Conservation (phyloP, 2,797 vertebrate genomes). For the Staurois parvus region DNA sequence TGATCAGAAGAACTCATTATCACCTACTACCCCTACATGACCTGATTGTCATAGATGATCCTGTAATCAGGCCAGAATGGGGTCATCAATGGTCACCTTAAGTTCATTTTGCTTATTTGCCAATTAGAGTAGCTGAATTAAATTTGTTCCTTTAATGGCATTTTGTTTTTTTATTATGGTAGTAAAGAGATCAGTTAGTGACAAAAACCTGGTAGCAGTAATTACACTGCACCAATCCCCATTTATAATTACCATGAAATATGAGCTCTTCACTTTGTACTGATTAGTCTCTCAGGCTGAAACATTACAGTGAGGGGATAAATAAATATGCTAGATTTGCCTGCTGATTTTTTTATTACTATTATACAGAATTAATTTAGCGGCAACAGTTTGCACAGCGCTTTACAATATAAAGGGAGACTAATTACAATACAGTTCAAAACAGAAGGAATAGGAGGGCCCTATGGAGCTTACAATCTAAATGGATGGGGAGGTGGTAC, state of each 20-base stretch:
- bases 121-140: constrained; percentile 2
- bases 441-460: too few relatives aligned
- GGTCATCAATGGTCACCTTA: neutral
- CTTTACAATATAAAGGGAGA: too few relatives aligned
- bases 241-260: constrained; percentile 41
- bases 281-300: constrained; percentile 45
- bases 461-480: too few relatives aligned
- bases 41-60: neutral
- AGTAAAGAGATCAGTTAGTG: constrained; percentile 9
- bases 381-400: too few relatives aligned
- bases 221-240: constrained; percentile 28
- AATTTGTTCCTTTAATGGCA: constrained; percentile 10
- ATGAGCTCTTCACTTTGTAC: constrained; percentile 39
- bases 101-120: neutral
- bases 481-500: too few relatives aligned
- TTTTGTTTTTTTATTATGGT: constrained; percentile 1
- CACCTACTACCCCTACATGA: neutral
- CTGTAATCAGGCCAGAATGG: neutral
- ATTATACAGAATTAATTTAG: too few relatives aligned
- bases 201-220: constrained; percentile 31
- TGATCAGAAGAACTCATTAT: neutral
- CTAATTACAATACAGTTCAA: too few relatives aligned
- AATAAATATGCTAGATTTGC: constrained; percentile 29
- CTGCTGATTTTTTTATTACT: too few relatives aligned
- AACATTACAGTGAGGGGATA: constrained; percentile 24